phyloP scores from a whole-genome alignment of 2,113 vertebrate genomes.

The Fulmarus glacialis region DNA sequence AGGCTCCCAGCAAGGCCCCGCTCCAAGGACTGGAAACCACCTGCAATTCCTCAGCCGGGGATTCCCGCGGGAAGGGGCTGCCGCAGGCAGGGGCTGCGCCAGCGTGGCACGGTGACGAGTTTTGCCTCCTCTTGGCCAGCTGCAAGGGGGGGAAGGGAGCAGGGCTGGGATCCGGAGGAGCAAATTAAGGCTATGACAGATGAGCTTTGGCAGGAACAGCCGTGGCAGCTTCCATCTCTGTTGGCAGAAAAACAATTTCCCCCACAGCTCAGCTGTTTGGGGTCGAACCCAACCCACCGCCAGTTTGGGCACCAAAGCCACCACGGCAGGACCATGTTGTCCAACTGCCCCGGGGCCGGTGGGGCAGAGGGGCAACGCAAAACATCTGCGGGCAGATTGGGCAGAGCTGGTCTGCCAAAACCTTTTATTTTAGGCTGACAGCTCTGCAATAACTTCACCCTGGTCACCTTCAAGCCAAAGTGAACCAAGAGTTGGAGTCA shows the following conservation, averaged over 20 bases:
- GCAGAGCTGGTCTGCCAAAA: background rate
- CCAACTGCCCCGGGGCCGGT: fast-evolving
- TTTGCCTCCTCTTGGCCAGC: background rate
- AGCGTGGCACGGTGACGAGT: fast-evolving
- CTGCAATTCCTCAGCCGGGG: background rate
- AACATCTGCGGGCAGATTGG: background rate
- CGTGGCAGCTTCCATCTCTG: background rate
- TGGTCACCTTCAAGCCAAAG: background rate
- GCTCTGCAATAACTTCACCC: background rate
- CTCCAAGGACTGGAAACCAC: slow-evolving; percentile 18
- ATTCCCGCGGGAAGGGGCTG: background rate
- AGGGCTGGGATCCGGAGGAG: background rate
- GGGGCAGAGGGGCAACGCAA: background rate
- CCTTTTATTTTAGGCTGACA: background rate
- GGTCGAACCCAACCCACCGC: background rate
- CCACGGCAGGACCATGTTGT: background rate
- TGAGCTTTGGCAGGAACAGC: background rate
- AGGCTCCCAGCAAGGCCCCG: fast-evolving
- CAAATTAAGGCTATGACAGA: background rate
- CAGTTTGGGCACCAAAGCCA: background rate
- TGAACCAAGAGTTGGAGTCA: background rate
- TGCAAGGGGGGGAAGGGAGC: background rate
- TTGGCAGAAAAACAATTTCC: background rate
- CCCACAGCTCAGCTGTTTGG: background rate
- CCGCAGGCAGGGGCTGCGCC: background rate